phyloP scores from a whole-genome alignment of 2,113 vertebrate genomes.

The Brachyhypopomus gauderio region DNA sequence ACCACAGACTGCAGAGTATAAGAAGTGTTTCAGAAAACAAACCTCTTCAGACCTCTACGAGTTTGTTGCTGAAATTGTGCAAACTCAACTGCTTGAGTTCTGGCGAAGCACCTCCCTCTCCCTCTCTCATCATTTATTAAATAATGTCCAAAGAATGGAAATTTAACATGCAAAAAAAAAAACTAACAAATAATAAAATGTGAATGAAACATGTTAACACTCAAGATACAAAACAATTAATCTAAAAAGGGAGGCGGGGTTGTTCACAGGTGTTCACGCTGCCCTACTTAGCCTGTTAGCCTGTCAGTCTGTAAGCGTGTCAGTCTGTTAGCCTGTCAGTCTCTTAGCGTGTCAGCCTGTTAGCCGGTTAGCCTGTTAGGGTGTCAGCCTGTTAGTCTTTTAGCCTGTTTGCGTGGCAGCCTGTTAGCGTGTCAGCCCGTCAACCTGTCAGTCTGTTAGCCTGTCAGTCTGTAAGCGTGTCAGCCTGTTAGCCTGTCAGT shows the following conservation, averaged over 20 bases:
- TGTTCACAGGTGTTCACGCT: conserved; percentile 63
- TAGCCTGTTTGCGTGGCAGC: no score
- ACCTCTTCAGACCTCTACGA: neutral
- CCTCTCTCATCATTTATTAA: neutral
- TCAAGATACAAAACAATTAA: conserved; percentile 28
- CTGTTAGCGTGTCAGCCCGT: no score
- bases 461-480: no score
- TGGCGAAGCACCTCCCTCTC: neutral
- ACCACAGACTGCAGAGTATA: neutral
- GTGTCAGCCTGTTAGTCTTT: no score
- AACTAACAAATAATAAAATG: no score
- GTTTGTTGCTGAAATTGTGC: neutral
- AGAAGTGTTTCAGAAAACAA: conserved; percentile 5
- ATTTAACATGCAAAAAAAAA: neutral
- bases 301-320: no score
- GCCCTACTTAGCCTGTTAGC: conserved; percentile 23
- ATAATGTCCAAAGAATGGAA: neutral
- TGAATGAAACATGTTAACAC: conserved; percentile 66
- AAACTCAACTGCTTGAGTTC: neutral
- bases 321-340: no score
- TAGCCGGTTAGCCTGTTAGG: no score
- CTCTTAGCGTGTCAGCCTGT: no score
- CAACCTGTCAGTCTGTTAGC: no score
- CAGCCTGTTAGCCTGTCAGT: no score
- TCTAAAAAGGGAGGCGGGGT: conserved; percentile 51